Conservation (phyloP, 1,140 invertebrate species). For the Drosophila tristis region DNA sequence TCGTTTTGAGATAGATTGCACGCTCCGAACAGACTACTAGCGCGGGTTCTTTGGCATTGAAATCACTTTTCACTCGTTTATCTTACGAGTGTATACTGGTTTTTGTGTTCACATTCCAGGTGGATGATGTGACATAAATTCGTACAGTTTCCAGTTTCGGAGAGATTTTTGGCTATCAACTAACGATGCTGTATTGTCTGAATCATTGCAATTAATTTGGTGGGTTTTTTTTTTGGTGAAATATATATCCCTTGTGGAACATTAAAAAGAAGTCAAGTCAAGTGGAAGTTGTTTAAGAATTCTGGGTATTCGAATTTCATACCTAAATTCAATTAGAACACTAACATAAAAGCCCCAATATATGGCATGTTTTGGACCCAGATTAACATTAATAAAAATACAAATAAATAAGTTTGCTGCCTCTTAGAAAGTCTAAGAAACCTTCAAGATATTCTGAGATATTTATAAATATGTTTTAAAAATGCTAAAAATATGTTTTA, state of each 20-base stretch:
- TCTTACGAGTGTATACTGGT: conserved; percentile 21
- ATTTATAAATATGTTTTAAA: conserved; percentile 1
- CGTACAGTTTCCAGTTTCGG: conserved; percentile 11
- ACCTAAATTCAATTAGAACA: no score
- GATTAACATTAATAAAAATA: neutral
- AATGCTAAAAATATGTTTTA: conserved; percentile 14
- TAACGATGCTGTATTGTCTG: conserved; percentile 45
- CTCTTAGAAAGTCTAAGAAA: conserved; percentile 10
- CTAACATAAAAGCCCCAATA: no score
- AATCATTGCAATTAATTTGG: conserved; percentile 29
- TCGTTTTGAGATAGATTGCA: conserved; percentile 43
- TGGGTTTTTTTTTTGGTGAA: neutral
- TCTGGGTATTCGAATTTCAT: no score
- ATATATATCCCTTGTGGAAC: no score
- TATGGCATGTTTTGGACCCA: no score
- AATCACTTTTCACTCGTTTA: conserved; percentile 56
- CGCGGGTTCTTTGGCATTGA: conserved; percentile 41
- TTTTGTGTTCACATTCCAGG: conserved; percentile 48
- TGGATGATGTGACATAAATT: conserved; percentile 44
- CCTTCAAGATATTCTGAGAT: conserved; percentile 16
- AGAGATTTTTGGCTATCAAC: conserved; percentile 36
- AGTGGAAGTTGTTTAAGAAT: no score
- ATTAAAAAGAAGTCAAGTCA: no score
- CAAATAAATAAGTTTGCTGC: neutral
- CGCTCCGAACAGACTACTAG: conserved; percentile 5